Conservation (phyloP, 2,113 vertebrate species). For the Chunga burmeisteri region DNA sequence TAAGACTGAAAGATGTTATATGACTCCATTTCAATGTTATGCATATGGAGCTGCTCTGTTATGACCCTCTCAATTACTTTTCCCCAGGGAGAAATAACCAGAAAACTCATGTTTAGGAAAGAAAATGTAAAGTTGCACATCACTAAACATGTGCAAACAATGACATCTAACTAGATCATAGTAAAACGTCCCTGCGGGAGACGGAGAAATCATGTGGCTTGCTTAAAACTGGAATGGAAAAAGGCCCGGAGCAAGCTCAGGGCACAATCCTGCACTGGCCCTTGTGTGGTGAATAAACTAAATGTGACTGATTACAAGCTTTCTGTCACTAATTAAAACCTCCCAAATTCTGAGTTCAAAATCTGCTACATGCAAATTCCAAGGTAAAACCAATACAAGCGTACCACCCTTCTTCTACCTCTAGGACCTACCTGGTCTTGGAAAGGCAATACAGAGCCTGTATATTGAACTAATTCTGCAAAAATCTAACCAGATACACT, state of each 20-base stretch:
- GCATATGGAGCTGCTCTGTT: not conserved
- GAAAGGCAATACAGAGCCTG: not conserved
- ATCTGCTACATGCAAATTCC: not conserved
- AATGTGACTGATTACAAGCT: constrained; percentile 25
- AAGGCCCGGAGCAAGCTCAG: constrained; percentile 28
- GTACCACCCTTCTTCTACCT: not conserved
- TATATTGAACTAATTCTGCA: not conserved
- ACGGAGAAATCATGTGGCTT: constrained; percentile 48
- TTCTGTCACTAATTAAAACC: constrained; percentile 20
- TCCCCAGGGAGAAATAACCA: not conserved
- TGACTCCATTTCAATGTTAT: not conserved
- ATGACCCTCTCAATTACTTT: not conserved
- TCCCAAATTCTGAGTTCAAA: not conserved
- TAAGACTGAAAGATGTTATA: not conserved
- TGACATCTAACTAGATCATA: constrained; percentile 57
- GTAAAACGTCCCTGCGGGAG: constrained; percentile 21
- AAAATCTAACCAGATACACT: not conserved
- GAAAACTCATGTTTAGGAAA: not conserved
- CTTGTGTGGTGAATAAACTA: constrained; percentile 27
- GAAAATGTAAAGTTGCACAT: constrained; percentile 31
- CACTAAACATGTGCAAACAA: constrained; percentile 42
- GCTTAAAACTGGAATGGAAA: constrained; percentile 63
- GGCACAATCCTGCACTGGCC: constrained; percentile 29
- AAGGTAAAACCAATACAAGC: not conserved
- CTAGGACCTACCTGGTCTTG: not conserved